Conservation (phyloP, 2,888 invertebrate species). For the Agriopis aurantiaria region DNA sequence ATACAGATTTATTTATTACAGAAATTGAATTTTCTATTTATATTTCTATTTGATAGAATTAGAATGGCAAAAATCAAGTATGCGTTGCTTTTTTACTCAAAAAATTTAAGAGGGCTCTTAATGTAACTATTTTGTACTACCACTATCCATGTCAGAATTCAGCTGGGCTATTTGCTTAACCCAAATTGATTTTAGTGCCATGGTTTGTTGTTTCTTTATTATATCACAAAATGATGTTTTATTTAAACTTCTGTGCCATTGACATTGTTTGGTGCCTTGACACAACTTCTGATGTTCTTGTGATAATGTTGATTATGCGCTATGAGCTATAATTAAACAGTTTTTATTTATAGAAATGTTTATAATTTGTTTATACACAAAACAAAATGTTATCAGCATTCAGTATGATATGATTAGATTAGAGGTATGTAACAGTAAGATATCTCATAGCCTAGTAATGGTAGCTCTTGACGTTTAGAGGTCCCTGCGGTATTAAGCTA, state of each 20-base stretch:
- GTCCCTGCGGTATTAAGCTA: too few relatives aligned
- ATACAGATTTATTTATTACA: too few relatives aligned
- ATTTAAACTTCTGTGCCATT: constrained; percentile 13
- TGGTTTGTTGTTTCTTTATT: background rate
- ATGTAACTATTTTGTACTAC: too few relatives aligned
- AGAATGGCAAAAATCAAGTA: too few relatives aligned
- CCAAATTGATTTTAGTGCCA: background rate
- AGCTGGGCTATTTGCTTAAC: constrained; percentile 1
- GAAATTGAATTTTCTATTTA: too few relatives aligned
- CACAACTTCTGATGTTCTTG: constrained; percentile 12
- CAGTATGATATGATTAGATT: background rate
- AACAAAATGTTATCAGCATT: background rate
- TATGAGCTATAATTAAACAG: background rate
- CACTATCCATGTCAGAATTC: background rate
- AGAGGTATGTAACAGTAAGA: too few relatives aligned
- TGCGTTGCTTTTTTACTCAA: too few relatives aligned
- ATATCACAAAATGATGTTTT: background rate
- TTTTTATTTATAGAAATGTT: constrained; percentile 2
- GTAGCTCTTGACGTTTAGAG: too few relatives aligned
- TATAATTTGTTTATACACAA: background rate
- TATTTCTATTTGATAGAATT: too few relatives aligned
- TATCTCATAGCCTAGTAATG: too few relatives aligned
- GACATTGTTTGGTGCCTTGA: constrained; percentile 26
- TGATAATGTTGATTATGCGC: constrained; percentile 2
- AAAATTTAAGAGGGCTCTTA: too few relatives aligned